Evolutionary conservation across 2,888 invertebrate genomes (phyloP).

Genomic region (Ferrisia virgata): DNA sequence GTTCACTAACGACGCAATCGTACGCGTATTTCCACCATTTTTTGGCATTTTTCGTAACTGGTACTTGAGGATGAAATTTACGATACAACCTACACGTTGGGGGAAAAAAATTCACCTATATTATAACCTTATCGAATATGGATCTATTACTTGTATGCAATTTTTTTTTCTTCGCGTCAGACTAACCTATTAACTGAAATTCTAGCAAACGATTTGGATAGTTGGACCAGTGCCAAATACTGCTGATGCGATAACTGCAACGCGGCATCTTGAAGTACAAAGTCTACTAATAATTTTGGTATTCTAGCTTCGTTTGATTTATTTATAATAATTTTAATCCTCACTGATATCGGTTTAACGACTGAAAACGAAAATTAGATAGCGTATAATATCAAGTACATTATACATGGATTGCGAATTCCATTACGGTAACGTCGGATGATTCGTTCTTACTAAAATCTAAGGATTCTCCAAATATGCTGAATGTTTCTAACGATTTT

Average conservation of each 20-base stretch:
- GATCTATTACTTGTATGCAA: not conserved
- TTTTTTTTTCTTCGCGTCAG: not conserved
- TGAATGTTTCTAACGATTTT: slow-evolving; percentile 70
- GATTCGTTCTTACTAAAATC: slow-evolving; percentile 79
- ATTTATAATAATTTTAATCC: slow-evolving; percentile 72
- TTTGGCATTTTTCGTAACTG: slow-evolving; percentile 60
- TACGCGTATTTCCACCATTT: slow-evolving; percentile 77
- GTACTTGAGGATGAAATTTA: slow-evolving; percentile 62
- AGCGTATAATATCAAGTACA: not conserved
- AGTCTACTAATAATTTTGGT: slow-evolving; percentile 64
- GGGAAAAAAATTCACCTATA: not conserved
- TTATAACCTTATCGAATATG: not conserved
- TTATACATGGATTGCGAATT: too few relatives aligned
- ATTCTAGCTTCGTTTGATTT: slow-evolving; percentile 63
- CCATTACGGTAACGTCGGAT: too few relatives aligned
- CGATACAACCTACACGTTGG: slow-evolving; percentile 59
- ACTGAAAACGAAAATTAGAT: slow-evolving; percentile 57
- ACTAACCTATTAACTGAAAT: slow-evolving; percentile 65
- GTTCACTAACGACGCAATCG: slow-evolving; percentile 67
- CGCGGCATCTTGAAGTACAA: slow-evolving; percentile 71
- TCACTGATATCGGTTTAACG: slow-evolving; percentile 72
- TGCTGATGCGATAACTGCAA: slow-evolving; percentile 70
- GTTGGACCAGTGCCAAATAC: slow-evolving; percentile 57
- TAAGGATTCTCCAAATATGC: slow-evolving; percentile 72
- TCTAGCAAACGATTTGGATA: slow-evolving; percentile 56